Conservation (phyloP, 2,113 vertebrate genomes). For the Stegastes partitus region DNA sequence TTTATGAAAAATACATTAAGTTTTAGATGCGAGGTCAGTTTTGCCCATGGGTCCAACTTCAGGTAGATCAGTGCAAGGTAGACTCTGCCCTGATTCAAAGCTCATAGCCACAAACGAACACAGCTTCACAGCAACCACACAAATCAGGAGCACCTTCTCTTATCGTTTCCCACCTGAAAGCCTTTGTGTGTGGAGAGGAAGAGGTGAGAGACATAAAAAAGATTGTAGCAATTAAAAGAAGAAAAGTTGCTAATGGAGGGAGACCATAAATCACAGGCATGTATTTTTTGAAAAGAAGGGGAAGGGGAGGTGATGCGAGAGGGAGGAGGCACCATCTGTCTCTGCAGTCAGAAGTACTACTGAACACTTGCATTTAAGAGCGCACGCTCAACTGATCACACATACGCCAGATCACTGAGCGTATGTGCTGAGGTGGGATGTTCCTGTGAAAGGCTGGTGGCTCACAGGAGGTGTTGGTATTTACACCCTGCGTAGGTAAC, state of each 20-base stretch:
- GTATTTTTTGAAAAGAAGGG: constrained; percentile 18
- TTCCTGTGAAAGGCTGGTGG: constrained; percentile 56
- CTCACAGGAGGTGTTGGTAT: constrained; percentile 45
- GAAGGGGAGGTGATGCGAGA: constrained; percentile 3
- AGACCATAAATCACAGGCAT: constrained; percentile 45
- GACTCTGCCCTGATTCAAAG: constrained; percentile 31
- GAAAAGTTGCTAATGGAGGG: constrained; percentile 24
- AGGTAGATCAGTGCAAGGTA: constrained; percentile 36
- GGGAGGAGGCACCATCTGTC: constrained; percentile 56
- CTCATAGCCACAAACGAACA: constrained; percentile 13
- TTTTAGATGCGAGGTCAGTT: constrained; percentile 9
- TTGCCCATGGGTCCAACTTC: constrained; percentile 36
- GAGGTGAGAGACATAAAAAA: constrained; percentile 31
- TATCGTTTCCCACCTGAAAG: constrained; percentile 24
- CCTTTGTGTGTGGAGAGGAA: constrained; percentile 38
- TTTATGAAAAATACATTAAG: constrained; percentile 43
- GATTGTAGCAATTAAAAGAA: constrained; percentile 35
- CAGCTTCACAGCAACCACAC: constrained; percentile 1
- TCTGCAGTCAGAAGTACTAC: constrained; percentile 31
- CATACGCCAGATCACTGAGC: constrained; percentile 51
- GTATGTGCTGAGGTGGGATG: constrained; percentile 63
- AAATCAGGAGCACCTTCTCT: constrained; percentile 16
- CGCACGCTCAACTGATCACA: constrained; percentile 55
- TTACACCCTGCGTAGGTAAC: constrained; percentile 43
- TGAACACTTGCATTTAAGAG: constrained; percentile 52